phyloP scores from a whole-genome alignment of 2,797 vertebrate genomes.

The Phoeniculus purpureus region DNA sequence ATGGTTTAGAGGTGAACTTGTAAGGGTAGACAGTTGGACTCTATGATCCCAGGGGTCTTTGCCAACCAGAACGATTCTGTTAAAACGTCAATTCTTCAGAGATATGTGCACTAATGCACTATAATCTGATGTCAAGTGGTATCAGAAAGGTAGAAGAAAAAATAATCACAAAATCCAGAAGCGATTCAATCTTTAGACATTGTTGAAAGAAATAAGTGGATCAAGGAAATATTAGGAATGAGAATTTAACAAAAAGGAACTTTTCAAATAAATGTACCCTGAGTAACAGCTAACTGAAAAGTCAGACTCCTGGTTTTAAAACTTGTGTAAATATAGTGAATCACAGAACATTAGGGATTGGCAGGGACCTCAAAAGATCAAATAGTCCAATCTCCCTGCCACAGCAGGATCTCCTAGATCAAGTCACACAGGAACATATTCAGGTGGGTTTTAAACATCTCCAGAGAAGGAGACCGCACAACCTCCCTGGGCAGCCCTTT shows the following conservation, averaged over 20 bases:
- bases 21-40: too few relatives aligned
- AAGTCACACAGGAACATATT: too few relatives aligned
- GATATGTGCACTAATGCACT: neutral
- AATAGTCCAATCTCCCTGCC: too few relatives aligned
- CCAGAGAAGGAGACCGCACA: too few relatives aligned
- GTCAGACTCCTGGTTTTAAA: neutral
- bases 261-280: neutral
- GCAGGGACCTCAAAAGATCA: too few relatives aligned
- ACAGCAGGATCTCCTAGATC: too few relatives aligned
- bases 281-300: neutral
- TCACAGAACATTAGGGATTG: too few relatives aligned
- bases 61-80: too few relatives aligned
- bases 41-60: too few relatives aligned
- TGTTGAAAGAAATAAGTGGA: neutral
- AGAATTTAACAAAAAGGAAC: neutral
- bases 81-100: neutral
- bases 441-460: too few relatives aligned
- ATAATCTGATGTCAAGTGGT: neutral
- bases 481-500: too few relatives aligned
- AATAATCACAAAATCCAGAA: neutral
- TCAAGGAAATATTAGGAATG: neutral
- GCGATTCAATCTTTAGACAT: neutral
- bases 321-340: neutral
- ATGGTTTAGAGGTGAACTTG: too few relatives aligned
- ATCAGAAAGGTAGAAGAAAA: neutral